Base-by-base conservation (phyloP, 2,888 invertebrate genomes). In the Mythimna albipuncta region DNA sequence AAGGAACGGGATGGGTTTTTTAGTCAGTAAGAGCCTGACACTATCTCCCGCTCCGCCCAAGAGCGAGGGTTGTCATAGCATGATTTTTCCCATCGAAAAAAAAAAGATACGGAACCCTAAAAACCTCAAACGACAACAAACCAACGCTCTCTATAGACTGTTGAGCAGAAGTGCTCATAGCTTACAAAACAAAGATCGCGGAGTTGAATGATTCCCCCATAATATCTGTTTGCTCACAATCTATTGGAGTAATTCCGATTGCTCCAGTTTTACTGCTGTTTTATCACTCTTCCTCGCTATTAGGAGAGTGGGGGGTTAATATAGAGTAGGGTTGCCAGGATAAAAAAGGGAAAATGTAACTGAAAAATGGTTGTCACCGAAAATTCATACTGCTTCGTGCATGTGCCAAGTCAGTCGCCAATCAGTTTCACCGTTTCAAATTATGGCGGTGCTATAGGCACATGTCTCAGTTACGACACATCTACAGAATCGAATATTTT, bases 231-330 rank as follows among this genome's bases (percentile, higher is more conserved):
- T 79, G 75, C 67, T 77, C 74, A 77, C 83, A 85, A 88, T 84
- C 81, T 81, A 81, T 82, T 67, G 79, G 44, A 77, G 81, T 83
- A 87, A 87, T 81, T 74, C 79, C 81, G 77, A 86, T 87, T 80
- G 77, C 78, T 69, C 72, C 72, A 52, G 64, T 88, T 90, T 91
- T 89, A 91, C 80, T 87, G 88, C 88, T 87, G 86, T 92, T 92
- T 92, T 91, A 92, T 90, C 86, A 87, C 87, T 87, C 68, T 88
- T 84, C 73, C 54, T 75, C 58, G 83, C 89, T 88, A 88, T 90
- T 90, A 89, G 84, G 85, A 72, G 83, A 85, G 77, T 77, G 81
- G 78, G 80, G 80, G 85, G 84, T 79, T 80, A 71, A 72, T 74
- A 13, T 26, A 52, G 35, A 4, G 2, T 64, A 81, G 81, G 81